Conservation (phyloP, 2,888 invertebrate species). For the Athalia rosae region DNA sequence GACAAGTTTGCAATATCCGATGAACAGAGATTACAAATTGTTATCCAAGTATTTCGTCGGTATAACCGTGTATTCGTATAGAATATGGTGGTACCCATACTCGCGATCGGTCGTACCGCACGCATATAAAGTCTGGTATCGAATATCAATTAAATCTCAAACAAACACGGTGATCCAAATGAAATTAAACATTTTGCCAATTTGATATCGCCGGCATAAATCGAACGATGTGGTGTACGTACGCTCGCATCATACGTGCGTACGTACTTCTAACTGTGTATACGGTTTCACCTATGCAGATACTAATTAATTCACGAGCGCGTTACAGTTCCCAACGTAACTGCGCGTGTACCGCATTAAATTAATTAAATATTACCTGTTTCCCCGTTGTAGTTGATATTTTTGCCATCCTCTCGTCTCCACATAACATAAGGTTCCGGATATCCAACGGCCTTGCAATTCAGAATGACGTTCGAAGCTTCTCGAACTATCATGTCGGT, state of each 20-base stretch:
- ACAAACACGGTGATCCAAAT: neutral
- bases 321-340: no score
- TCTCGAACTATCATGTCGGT: constrained; percentile 94
- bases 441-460: constrained; percentile 91
- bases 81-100: no score
- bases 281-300: no score
- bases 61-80: no score
- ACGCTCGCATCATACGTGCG: neutral
- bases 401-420: constrained; percentile 91
- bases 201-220: neutral
- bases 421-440: constrained; percentile 96
- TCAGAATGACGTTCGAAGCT: constrained; percentile 90
- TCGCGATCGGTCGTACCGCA: neutral
- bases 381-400: constrained; percentile 93
- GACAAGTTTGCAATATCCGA: neutral
- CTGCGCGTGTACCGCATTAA: neutral
- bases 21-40: neutral
- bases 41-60: neutral
- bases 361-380: constrained; percentile 78
- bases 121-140: constrained; percentile 10
- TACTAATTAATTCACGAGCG: no score
- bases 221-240: neutral
- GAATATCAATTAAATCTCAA: constrained; percentile 12
- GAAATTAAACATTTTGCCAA: constrained; percentile 7
- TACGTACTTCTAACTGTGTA: neutral